phyloP scores from a whole-genome alignment of 2,113 vertebrate species.

The Bos taurus region ARS-UCD2.0 NC_037350.1:44533501-44534000 shows the following conservation, averaged over 20 bases:
- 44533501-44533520: constrained; percentile 61
- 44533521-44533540: constrained; percentile 41
- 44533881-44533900: constrained; percentile 4
- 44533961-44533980: constrained; percentile 36
- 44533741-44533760: constrained; percentile 57
- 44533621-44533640: constrained; percentile 20
- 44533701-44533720: constrained; percentile 18
- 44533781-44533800: constrained; percentile 43
- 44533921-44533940: constrained; percentile 46
- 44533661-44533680: constrained; percentile 26
- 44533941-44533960: constrained; percentile 26
- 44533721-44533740: constrained; percentile 55
- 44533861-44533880: constrained; percentile 10
- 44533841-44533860: constrained; percentile 19
- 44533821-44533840: constrained; percentile 58
- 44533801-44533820: not conserved
- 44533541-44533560: constrained; percentile 57
- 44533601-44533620: constrained; percentile 37
- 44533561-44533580: constrained; percentile 20
- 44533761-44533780: constrained; percentile 59
- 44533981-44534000: constrained; percentile 39
- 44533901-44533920: constrained; percentile 35
- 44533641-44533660: constrained; percentile 32
- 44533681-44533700: constrained; percentile 27
- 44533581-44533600: constrained; percentile 14